These are phyloP conservation scores for Promerops cafer DNA, from an alignment of 2,113 vertebrate genomes.

Conservation along the genomic window DNA sequence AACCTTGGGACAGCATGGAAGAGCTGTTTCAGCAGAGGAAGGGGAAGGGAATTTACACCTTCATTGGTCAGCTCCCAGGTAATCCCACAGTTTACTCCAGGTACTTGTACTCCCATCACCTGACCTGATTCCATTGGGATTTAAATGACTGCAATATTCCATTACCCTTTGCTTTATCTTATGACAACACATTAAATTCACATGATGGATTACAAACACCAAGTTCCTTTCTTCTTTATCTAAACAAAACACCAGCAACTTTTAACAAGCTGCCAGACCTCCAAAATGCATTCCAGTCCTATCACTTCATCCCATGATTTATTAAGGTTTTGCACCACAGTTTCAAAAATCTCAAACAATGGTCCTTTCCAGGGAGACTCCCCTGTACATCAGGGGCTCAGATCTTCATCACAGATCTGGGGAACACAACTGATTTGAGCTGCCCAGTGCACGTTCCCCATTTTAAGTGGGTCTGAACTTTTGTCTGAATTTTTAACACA, in stretches of 20 bases:
- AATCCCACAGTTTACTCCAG: neutral
- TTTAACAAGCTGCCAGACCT: neutral
- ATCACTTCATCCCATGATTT: neutral
- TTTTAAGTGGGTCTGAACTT: neutral
- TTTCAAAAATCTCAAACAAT: neutral
- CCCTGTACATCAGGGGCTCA: neutral
- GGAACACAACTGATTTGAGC: neutral
- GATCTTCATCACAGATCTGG: neutral
- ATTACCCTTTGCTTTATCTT: neutral
- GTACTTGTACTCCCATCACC: neutral
- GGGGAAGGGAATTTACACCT: neutral
- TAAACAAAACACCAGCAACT: neutral
- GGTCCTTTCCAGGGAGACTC: neutral
- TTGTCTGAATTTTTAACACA: neutral
- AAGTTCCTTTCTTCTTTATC: neutral
- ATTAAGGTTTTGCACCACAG: neutral
- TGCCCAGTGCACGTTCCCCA: fast-evolving
- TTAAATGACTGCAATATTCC: neutral
- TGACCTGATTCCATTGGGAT: neutral
- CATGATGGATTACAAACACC: neutral
- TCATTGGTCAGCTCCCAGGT: neutral
- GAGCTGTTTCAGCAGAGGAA: neutral
- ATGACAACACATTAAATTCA: neutral
- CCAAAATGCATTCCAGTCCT: neutral
- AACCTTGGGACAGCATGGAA: neutral